Evolutionary conservation across 2,113 vertebrate species (phyloP).

Genomic region (Micronycteris hirsuta): DNA sequence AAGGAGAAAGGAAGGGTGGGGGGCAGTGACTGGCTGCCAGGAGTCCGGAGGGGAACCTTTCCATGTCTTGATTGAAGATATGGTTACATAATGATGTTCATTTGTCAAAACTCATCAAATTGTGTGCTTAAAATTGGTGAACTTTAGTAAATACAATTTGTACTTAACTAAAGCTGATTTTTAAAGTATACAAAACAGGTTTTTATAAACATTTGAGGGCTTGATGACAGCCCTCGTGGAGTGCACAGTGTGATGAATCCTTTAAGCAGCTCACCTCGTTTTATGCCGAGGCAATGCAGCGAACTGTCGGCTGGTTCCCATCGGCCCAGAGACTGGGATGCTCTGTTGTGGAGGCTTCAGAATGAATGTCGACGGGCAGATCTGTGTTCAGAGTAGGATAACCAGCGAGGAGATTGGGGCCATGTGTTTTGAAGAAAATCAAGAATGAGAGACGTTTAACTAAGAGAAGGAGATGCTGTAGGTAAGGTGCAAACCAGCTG

Average conservation of each 20-base stretch:
- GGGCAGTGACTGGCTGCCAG: not conserved
- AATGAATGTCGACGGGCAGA: not conserved
- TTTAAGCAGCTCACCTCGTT: not conserved
- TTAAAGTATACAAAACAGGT: not conserved
- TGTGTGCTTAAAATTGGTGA: not conserved
- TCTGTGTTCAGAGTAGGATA: not conserved
- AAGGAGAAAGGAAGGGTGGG: too few species aligned
- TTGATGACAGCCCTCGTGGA: not conserved
- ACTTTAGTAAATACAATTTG: not conserved
- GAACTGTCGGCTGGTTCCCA: not conserved
- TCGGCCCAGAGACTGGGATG: not conserved
- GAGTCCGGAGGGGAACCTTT: not conserved
- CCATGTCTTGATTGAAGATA: not conserved
- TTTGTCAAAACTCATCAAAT: not conserved
- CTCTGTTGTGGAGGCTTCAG: not conserved
- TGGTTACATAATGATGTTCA: not conserved
- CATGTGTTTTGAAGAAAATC: not conserved
- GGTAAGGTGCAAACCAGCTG: not conserved
- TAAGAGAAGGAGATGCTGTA: not conserved
- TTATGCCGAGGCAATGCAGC: not conserved
- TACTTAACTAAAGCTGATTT: not conserved
- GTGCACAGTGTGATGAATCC: not conserved
- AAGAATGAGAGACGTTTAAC: not conserved
- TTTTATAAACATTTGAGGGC: not conserved
- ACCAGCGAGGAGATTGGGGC: not conserved